Percentiles rank a stretch among this genome's conserved stretches.
Evolutionary conservation across 2,113 vertebrate genomes (phyloP).

Genomic region (Scomber colias): DNA sequence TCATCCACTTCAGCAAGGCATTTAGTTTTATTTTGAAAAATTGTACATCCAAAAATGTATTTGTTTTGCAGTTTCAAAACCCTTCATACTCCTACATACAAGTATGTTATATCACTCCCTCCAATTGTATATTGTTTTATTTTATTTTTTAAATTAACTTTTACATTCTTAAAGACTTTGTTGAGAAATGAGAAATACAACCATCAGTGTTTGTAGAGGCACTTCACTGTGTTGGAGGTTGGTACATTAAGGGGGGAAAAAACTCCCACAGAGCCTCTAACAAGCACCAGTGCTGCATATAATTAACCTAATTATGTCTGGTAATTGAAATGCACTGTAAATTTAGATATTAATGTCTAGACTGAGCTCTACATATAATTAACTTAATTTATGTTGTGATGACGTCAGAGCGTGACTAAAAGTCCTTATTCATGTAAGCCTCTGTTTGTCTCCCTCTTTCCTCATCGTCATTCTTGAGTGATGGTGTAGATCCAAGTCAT

Average conservation of each 20-base stretch:
- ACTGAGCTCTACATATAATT: constrained; percentile 37
- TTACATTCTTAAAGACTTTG: neutral
- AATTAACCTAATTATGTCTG: constrained; percentile 60
- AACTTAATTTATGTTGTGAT: constrained; percentile 29
- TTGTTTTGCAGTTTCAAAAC: neutral
- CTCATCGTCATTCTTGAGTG: constrained; percentile 24
- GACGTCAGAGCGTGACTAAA: constrained; percentile 5
- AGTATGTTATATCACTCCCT: neutral
- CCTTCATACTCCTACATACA: neutral
- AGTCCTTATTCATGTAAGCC: constrained; percentile 18
- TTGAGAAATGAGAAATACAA: neutral
- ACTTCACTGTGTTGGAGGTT: constrained; percentile 2
- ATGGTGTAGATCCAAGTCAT: constrained; percentile 34
- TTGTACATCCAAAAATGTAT: neutral
- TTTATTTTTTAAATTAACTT: neutral
- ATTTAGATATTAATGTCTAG: constrained; percentile 42
- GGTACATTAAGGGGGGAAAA: constrained; percentile 7
- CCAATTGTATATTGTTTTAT: neutral
- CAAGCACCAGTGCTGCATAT: constrained; percentile 31
- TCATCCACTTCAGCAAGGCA: neutral
- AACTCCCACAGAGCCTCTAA: constrained; percentile 1
- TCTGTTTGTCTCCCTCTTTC: neutral
- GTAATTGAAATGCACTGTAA: constrained; percentile 39
- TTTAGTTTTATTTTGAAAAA: neutral
- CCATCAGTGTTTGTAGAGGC: neutral